These are phyloP conservation scores for Aleiodes testaceus DNA, from an alignment of 2,888 invertebrate genomes.

Conservation along the genomic window DNA sequence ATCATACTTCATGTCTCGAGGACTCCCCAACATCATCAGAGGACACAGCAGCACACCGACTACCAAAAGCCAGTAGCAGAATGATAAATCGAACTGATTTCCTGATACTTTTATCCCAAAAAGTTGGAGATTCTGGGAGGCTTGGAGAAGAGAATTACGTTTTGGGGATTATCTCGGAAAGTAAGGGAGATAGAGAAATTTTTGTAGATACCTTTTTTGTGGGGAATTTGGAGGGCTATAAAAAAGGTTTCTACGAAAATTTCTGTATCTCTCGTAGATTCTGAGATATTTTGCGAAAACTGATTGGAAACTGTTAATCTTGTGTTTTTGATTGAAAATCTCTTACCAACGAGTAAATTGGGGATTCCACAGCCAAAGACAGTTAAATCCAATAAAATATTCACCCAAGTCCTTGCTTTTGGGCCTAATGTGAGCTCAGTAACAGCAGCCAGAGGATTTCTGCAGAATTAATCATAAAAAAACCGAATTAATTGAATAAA, in stretches of 20 bases:
- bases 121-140: slow-evolving; percentile 85
- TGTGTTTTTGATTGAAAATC: neutral
- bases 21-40: slow-evolving; percentile 90
- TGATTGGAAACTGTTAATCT: neutral
- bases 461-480: slow-evolving; percentile 61
- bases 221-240: too few species aligned
- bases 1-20: slow-evolving; percentile 93
- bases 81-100: slow-evolving; percentile 80
- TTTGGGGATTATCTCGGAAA: neutral
- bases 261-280: too few species aligned
- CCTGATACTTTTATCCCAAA: slow-evolving; percentile 83
- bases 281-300: too few species aligned
- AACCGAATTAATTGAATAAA: neutral
- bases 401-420: slow-evolving; percentile 78
- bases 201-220: too few species aligned
- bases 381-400: slow-evolving; percentile 82
- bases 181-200: too few species aligned
- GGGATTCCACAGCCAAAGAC: slow-evolving; percentile 87
- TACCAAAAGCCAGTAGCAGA: slow-evolving; percentile 88
- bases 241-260: too few species aligned
- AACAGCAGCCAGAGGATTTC: slow-evolving; percentile 89
- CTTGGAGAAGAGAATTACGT: slow-evolving; percentile 62
- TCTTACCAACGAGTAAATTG: slow-evolving; percentile 83
- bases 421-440: slow-evolving; percentile 86
- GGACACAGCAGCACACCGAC: slow-evolving; percentile 85